Conservation (phyloP, 2,797 vertebrate species). For the Spondyliosoma cantharus region DNA sequence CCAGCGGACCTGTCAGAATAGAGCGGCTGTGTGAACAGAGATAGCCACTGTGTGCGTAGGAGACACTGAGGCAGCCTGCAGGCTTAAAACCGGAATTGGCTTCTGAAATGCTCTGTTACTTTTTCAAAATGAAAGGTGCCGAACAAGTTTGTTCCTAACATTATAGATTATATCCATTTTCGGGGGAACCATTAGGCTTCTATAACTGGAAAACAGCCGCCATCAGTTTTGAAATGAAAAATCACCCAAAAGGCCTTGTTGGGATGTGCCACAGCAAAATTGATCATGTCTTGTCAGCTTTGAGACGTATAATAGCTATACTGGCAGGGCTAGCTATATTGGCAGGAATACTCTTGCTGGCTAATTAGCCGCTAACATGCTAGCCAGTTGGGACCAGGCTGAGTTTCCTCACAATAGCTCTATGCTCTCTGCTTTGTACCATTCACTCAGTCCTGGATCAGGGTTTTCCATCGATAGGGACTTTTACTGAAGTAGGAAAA, state of each 20-base stretch:
- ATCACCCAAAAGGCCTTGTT: neutral
- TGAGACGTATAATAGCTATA: too few relatives aligned
- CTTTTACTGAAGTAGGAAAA: too few relatives aligned
- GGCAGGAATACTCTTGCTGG: too few relatives aligned
- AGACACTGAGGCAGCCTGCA: slow-evolving; percentile 36
- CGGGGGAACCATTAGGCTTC: slow-evolving; percentile 13
- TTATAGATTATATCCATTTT: slow-evolving; percentile 7
- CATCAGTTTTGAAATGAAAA: slow-evolving; percentile 28
- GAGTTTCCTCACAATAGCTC: too few relatives aligned
- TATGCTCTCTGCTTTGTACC: too few relatives aligned
- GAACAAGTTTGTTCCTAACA: slow-evolving; percentile 36
- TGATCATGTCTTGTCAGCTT: neutral
- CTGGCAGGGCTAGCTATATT: too few relatives aligned
- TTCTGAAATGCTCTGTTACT: slow-evolving; percentile 50
- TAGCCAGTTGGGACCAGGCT: too few relatives aligned
- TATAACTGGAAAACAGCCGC: slow-evolving; percentile 34
- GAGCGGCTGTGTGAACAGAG: slow-evolving; percentile 67
- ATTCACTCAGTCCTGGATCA: too few relatives aligned
- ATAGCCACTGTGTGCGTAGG: slow-evolving; percentile 42
- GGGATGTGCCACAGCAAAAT: neutral
- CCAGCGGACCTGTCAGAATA: slow-evolving; percentile 59
- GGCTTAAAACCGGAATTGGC: slow-evolving; percentile 59
- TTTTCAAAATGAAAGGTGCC: slow-evolving; percentile 52
- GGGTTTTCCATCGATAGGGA: too few relatives aligned
- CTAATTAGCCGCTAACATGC: too few relatives aligned